These are phyloP conservation scores for Pontoporia blainvillei DNA, from an alignment of 2,113 vertebrate species.

Conservation along the genomic window DNA sequence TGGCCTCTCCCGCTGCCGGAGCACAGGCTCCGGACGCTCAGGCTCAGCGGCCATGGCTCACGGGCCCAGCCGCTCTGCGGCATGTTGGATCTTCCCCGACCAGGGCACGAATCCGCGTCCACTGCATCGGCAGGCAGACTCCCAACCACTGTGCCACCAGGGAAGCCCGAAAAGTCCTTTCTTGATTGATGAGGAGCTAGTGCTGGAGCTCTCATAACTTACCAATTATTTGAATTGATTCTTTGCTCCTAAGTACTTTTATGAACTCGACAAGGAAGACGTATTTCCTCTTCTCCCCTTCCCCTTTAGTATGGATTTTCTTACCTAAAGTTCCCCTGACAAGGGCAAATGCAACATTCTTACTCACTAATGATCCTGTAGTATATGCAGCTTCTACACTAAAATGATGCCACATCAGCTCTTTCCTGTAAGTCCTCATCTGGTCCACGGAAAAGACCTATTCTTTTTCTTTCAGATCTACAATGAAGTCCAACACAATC, in stretches of 20 bases:
- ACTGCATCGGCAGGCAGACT: too few species aligned
- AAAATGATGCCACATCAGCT: not conserved
- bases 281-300: not conserved
- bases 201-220: not conserved
- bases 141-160: too few species aligned
- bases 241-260: not conserved
- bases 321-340: not conserved
- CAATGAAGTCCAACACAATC: not conserved
- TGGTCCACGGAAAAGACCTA: not conserved
- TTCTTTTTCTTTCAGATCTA: not conserved
- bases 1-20: too few species aligned
- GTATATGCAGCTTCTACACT: not conserved
- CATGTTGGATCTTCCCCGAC: too few species aligned
- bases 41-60: too few species aligned
- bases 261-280: not conserved
- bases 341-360: not conserved
- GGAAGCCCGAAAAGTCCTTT: not conserved
- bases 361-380: not conserved
- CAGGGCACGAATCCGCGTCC: too few species aligned
- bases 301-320: not conserved
- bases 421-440: not conserved
- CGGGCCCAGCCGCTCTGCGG: too few species aligned
- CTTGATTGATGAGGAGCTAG: not conserved
- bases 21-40: too few species aligned
- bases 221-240: not conserved